Base-by-base conservation (phyloP, 2,797 vertebrate genomes). In the Lithobates pipiens region DNA sequence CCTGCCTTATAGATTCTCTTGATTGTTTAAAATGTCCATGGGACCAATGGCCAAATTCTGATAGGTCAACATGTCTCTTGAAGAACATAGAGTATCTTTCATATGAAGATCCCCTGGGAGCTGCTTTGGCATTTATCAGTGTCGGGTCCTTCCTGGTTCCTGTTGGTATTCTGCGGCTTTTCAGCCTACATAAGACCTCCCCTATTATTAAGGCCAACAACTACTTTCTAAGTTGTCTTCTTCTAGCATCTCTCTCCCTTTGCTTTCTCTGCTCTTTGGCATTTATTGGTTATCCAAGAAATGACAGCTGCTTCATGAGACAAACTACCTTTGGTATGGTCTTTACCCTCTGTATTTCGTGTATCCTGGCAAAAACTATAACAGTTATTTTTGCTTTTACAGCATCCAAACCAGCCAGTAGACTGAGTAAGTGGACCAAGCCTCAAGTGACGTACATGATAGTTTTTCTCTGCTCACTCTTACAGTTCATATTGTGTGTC, bases 181-280 rank as follows among this genome's bases (percentile, higher is more conserved):
- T 79, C 32, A 34, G 63, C 32, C 39, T 16, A 7, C 23, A 79
- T 39, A 44, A 69, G 10, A 44, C 23, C 21, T 65, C 54, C 10
- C 61, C 77, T 2, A 68, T 79, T 23, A 46, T 79, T 21, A 79
- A 39, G 32, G 77, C 77, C 16, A 79, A 79, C 39, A 79, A 79
- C 21, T 69, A 69, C 32, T 42, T 21, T n/a, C 54, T 79, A 25
- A 79, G 77, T 44, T 79, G 65, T 67, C 29, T 79, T 25, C 29
- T 79, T 13, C 77, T 79, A 21, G 21, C 15, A 3, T 65, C 77
- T 11, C 57, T 79, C 23, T 65, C 77, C 9, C 77, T 79, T 18
- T 79, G 77, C 5, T 88, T 88, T 11, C 71, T 90, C 2, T 76
- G 84, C 29, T 69, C 88, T n/a, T 72, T 89, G 44, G 71, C 80